Percentiles rank a stretch among this genome's conserved stretches.
These are phyloP conservation scores for Stercorarius parasiticus DNA, from an alignment of 2,113 vertebrate species.

Conservation along the genomic window DNA sequence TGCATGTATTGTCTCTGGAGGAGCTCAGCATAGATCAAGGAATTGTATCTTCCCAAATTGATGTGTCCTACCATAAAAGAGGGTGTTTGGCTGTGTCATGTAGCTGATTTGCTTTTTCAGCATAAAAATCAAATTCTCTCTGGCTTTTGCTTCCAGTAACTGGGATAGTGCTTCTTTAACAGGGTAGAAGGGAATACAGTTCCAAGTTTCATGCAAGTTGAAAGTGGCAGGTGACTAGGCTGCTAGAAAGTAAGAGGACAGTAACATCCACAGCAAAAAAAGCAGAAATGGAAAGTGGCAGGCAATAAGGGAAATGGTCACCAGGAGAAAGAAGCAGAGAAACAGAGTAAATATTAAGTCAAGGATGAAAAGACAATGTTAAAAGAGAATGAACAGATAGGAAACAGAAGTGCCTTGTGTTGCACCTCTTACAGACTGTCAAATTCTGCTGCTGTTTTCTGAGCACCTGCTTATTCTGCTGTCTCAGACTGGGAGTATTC, in stretches of 20 bases:
- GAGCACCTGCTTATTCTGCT: not conserved
- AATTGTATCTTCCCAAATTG: not conserved
- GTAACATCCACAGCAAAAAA: too few relatives aligned
- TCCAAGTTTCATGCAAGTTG: not conserved
- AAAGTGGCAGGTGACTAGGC: slow-evolving; percentile 18
- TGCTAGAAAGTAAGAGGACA: slow-evolving; percentile 3
- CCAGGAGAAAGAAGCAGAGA: not conserved
- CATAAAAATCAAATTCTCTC: not conserved
- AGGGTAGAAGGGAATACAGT: not conserved
- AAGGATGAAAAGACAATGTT: not conserved
- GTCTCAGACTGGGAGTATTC: not conserved
- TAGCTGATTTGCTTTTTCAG: not conserved
- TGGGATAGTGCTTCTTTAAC: not conserved
- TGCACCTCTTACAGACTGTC: not conserved
- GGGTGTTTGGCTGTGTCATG: not conserved
- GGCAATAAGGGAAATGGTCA: not conserved
- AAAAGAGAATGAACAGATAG: not conserved
- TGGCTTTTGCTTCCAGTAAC: not conserved
- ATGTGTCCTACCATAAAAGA: not conserved
- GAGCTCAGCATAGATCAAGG: not conserved
- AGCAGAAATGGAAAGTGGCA: not conserved
- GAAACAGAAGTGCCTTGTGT: not conserved
- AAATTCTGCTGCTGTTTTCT: not conserved
- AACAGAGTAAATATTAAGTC: not conserved
- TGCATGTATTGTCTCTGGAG: not conserved